Evolutionary conservation across 37 sponge, comb jelly and placozoan species (phyloP).

Genomic region (Spongia lamella): DNA sequence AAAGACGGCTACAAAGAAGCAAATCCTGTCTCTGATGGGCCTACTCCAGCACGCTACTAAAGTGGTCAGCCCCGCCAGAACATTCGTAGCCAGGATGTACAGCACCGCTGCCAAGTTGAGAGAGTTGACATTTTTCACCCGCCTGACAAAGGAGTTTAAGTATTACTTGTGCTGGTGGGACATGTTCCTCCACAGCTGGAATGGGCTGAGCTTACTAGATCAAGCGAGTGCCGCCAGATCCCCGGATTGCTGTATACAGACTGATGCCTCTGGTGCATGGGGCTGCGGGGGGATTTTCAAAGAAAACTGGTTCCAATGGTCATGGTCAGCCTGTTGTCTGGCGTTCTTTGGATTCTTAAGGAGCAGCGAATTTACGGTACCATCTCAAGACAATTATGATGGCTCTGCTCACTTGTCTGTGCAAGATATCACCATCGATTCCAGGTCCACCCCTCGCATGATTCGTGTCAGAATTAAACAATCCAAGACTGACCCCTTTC

Average conservation of each 20-base stretch:
- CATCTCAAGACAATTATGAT: background rate
- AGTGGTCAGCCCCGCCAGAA: conserved; percentile 23
- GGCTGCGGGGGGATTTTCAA: too few relatives aligned
- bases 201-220: too few relatives aligned
- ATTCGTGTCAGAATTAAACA: too few relatives aligned
- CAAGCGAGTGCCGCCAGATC: too few relatives aligned
- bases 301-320: too few relatives aligned
- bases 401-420: background rate
- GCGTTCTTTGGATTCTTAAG: conserved; percentile 20
- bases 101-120: background rate
- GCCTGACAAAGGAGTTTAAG: conserved; percentile 30
- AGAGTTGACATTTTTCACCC: conserved; percentile 14
- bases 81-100: conserved; percentile 17
- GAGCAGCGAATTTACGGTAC: conserved; percentile 15
- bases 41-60: conserved; percentile 31
- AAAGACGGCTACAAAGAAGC: conserved; percentile 11
- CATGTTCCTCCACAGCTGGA: too few relatives aligned
- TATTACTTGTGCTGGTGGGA: conserved; percentile 37
- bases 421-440: conserved; percentile 1
- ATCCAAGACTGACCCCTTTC: conserved; percentile 26
- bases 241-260: too few relatives aligned
- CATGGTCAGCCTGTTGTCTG: conserved; percentile 29
- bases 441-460: background rate
- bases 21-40: conserved; percentile 33
- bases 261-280: too few relatives aligned